A percentile compares a stretch with the other conserved stretches of the same genome.
Evolutionary conservation across 2,888 invertebrate species (phyloP).

Genomic region (Cyclophora punctaria): DNA sequence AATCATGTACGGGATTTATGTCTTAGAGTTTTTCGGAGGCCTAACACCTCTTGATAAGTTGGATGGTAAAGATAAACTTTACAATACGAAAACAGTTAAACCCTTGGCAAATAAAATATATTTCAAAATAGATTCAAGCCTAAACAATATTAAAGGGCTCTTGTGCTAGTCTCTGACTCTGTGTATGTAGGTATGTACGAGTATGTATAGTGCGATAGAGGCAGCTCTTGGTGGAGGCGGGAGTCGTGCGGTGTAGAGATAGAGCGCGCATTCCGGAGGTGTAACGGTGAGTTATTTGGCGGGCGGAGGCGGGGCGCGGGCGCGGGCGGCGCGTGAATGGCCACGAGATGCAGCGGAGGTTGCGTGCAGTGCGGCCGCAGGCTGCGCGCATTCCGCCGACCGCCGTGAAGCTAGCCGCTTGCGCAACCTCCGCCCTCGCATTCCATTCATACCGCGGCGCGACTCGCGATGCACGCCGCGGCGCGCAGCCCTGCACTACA

Average conservation of each 20-base stretch:
- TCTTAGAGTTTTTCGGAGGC: no score
- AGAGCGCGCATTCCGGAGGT: slow-evolving; percentile 66
- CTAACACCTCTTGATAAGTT: no score
- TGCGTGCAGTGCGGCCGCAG: slow-evolving; percentile 44
- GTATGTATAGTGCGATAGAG: slow-evolving; percentile 8
- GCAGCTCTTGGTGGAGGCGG: slow-evolving; percentile 33
- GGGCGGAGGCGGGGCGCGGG: slow-evolving; percentile 25
- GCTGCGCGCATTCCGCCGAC: slow-evolving; percentile 49
- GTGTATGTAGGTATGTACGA: slow-evolving; percentile 10
- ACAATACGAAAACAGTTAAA: no score
- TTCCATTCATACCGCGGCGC: slow-evolving; percentile 69
- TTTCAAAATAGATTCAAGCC: no score
- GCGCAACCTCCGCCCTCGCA: slow-evolving; percentile 69
- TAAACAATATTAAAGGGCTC: no score
- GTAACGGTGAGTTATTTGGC: slow-evolving; percentile 73
- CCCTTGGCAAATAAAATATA: no score
- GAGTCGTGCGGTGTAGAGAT: slow-evolving; percentile 47
- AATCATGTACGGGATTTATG: no score
- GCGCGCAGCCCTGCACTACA: slow-evolving; percentile 15
- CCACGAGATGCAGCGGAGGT: slow-evolving; percentile 65
- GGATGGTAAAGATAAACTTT: no score
- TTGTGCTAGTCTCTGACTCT: background rate
- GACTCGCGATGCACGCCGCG: slow-evolving; percentile 23
- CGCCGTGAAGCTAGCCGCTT: slow-evolving; percentile 55
- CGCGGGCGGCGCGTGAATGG: slow-evolving; percentile 55